Base-by-base conservation (phyloP, 2,113 vertebrate genomes). In the Leptosomus discolor region DNA sequence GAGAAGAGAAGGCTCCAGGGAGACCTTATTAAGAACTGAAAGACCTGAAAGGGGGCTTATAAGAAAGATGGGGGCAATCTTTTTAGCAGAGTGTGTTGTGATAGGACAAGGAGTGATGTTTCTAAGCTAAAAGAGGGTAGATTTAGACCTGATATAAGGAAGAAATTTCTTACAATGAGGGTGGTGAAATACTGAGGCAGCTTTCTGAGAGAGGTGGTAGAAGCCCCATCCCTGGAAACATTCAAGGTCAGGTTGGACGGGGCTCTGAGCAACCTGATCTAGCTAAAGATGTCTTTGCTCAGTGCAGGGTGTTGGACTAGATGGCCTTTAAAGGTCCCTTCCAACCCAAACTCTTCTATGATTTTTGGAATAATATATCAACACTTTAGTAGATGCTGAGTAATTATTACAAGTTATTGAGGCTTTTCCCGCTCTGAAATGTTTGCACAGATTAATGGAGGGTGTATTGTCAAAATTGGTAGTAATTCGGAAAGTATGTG, bases 1-100 rank as follows among this genome's bases (percentile, higher is more conserved):
- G n/a, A n/a, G n/a, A n/a, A n/a, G n/a, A n/a, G n/a, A n/a, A n/a
- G n/a, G n/a, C n/a, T n/a, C n/a, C n/a, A n/a, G n/a, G n/a, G n/a
- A n/a, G n/a, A n/a, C n/a, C n/a, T n/a, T n/a, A n/a, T n/a, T n/a
- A n/a, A n/a, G n/a, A n/a, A n/a, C n/a, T n/a, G n/a, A n/a, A n/a
- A n/a, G n/a, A 22, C 4, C 13, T 32, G 23, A 6, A 9, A 17
- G 0, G 1, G 30, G n/a, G 23, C 34, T 23, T 58, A 34, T 12
- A 58, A 17, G 56, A n/a, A 12, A n/a, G 56, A n/a, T n/a, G 34
- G 34, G n/a, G 8, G 20, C n/a, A 13, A 58, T 58, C 26, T 26
- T n/a, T n/a, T n/a, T n/a, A n/a, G n/a, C n/a, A n/a, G n/a, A n/a
- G n/a, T n/a, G n/a, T n/a, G n/a, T n/a, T n/a, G n/a, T n/a, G n/a